A percentile compares a stretch with the other conserved stretches of the same genome.
Conservation (phyloP, 2,888 invertebrate species). For the Drosophila hamatofila region DNA sequence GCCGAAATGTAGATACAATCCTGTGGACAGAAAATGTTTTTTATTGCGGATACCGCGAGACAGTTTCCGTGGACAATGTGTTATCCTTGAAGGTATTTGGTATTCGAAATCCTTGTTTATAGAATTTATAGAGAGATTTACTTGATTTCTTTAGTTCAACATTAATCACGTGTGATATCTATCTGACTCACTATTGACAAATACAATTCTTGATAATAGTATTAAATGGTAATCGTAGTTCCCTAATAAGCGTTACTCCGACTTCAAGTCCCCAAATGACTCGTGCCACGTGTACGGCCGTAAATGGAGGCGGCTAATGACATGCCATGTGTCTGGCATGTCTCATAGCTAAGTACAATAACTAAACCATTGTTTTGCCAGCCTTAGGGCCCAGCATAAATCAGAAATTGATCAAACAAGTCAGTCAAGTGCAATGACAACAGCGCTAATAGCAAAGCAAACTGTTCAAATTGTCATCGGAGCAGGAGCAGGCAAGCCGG, state of each 20-base stretch:
- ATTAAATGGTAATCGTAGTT: background rate
- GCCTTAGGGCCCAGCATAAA: constrained; percentile 45
- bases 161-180: background rate
- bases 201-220: background rate
- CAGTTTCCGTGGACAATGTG: background rate
- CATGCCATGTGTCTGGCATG: constrained; percentile 35
- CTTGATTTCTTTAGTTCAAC: background rate
- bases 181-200: constrained; percentile 2
- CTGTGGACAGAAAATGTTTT: too few species aligned
- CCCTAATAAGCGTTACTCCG: constrained; percentile 4
- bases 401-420: constrained; percentile 76
- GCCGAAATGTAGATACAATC: too few species aligned
- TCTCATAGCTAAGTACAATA: constrained; percentile 19
- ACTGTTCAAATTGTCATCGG: constrained; percentile 7
- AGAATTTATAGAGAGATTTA: background rate
- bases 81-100: background rate
- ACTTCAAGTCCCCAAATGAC: background rate
- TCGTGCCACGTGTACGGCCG: background rate
- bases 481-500: background rate
- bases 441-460: constrained; percentile 42
- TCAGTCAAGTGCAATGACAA: constrained; percentile 75
- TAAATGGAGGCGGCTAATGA: constrained; percentile 27
- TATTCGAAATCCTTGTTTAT: background rate
- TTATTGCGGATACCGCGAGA: background rate
- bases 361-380: constrained; percentile 23